Percentiles rank a stretch among this genome's conserved stretches.
Conservation (phyloP, 2,113 vertebrate genomes). For the Eudorcas thomsonii region DNA sequence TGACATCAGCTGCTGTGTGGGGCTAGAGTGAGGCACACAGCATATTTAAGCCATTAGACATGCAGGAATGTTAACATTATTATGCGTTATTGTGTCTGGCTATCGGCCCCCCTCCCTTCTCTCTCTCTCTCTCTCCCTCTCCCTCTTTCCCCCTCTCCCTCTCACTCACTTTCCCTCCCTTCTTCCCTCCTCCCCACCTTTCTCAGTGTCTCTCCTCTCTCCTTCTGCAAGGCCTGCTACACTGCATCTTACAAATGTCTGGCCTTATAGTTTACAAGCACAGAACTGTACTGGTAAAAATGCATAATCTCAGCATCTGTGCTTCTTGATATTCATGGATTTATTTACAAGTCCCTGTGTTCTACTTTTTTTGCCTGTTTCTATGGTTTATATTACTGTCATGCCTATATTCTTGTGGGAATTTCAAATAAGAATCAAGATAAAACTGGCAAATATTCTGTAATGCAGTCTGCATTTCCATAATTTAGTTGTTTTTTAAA, state of each 20-base stretch:
- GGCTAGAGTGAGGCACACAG: conserved; percentile 50
- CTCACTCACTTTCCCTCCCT: background rate
- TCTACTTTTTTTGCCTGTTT: conserved; percentile 69
- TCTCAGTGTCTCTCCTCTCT: conserved; percentile 53
- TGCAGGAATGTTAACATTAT: conserved; percentile 95
- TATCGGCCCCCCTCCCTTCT: conserved; percentile 47
- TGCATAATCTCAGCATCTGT: conserved; percentile 68
- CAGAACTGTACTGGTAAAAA: conserved; percentile 71
- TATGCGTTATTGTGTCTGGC: conserved; percentile 92
- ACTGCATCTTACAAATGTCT: conserved; percentile 83
- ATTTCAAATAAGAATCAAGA: conserved; percentile 78
- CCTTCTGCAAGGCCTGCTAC: conserved; percentile 76
- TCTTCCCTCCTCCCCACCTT: conserved; percentile 38
- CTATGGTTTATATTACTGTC: conserved; percentile 70
- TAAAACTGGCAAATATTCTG: conserved; percentile 72
- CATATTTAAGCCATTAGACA: conserved; percentile 89
- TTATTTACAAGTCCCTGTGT: conserved; percentile 78
- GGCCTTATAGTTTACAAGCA: conserved; percentile 76
- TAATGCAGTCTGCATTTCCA: conserved; percentile 71
- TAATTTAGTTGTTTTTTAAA: conserved; percentile 73
- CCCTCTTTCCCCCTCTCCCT: background rate
- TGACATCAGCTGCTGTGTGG: conserved; percentile 62
- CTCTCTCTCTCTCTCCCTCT: conserved; percentile 47
- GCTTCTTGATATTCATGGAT: conserved; percentile 77
- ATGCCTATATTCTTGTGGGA: conserved; percentile 68